Base-by-base conservation (phyloP, 2,113 vertebrate species). In the Lampris megalopsis region DNA sequence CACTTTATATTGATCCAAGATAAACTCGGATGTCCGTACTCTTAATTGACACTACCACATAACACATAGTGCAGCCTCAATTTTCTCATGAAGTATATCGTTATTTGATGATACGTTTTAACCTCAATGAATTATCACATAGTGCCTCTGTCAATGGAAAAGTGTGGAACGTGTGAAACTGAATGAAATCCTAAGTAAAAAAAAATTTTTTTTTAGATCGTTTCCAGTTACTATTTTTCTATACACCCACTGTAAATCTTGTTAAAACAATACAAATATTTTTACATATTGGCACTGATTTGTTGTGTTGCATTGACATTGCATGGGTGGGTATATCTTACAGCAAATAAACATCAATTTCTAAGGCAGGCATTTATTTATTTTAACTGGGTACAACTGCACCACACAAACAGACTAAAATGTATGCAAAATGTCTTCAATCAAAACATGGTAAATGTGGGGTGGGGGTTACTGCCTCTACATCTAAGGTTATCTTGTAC, bases 351-450 rank as follows among this genome's bases (percentile, higher is more conserved):
- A 78, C 59, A 0, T 58, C 73, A 91, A 86, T 88, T 88, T 94
- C 95, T 94, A 96, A 96, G 95, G 95, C 96, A 96, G 94, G 95
- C 93, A 92, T 94, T 95, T 95, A 95, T 96, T 95, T 91, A 93
- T 94, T 90, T 93, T 83, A 93, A 95, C 93, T 88, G 79, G 92
- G 88, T 75, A 91, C 92, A 87, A 88, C 6, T 92, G 92, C 93
- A 94, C 78, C 91, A 94, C 88, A 92, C 91, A 93, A 85, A 86
- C 74, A 52, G 83, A 86, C 77, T 73, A 45, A 89, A 84, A 91
- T 88, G 85, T 83, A 89, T 86, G 89, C 81, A 86, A 91, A 89
- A 90, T 90, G 89, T 90, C 78, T 73, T 90, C 73, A 86, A 81
- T 90, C 71, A 83, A 88, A 91, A 90, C 81, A 89, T 91, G 89